A percentile compares a stretch with the other conserved stretches of the same genome.
phyloP scores from a whole-genome alignment of 1,140 invertebrate species.

The Drosophila nigromelanica region DNA sequence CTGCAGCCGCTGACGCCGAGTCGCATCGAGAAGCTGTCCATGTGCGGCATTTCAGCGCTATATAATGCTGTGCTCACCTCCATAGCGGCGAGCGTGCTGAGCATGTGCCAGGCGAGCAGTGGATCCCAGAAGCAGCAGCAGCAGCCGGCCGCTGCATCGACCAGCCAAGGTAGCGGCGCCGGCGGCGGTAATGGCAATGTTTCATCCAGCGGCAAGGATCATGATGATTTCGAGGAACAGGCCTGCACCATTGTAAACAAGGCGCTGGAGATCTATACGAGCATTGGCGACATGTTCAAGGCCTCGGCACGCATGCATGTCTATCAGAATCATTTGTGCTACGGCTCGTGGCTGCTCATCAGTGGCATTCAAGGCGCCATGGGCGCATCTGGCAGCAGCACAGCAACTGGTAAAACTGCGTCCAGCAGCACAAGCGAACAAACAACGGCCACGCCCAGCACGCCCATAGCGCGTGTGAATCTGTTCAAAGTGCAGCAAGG shows the following conservation, averaged over 20 bases:
- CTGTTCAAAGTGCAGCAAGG: constrained; percentile 88
- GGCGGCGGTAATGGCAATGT: constrained; percentile 21
- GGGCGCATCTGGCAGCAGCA: constrained; percentile 76
- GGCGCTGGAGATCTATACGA: constrained; percentile 92
- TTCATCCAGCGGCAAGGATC: constrained; percentile 53
- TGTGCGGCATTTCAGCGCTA: constrained; percentile 90
- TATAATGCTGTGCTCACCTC: constrained; percentile 91
- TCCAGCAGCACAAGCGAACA: constrained; percentile 12
- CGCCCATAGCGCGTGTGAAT: constrained; percentile 80
- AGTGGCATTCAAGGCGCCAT: constrained; percentile 91
- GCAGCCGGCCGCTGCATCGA: constrained; percentile 60
- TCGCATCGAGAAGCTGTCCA: constrained; percentile 91
- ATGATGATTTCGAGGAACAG: constrained; percentile 77
- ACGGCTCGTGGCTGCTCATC: constrained; percentile 93
- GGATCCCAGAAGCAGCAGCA: constrained; percentile 68
- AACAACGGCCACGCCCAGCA: constrained; percentile 48
- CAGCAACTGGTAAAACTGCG: constrained; percentile 24
- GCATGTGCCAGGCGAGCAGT: constrained; percentile 74
- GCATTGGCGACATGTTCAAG: constrained; percentile 91
- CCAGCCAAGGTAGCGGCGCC: constrained; percentile 42
- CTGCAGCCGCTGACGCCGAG: constrained; percentile 93
- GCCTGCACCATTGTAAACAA: constrained; percentile 85
- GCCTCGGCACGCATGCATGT: constrained; percentile 93
- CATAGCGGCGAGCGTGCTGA: constrained; percentile 85
- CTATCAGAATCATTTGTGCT: constrained; percentile 94